These are phyloP conservation scores for Sinella curviseta DNA, from an alignment of 1,140 invertebrate genomes.

Conservation along the genomic window DNA sequence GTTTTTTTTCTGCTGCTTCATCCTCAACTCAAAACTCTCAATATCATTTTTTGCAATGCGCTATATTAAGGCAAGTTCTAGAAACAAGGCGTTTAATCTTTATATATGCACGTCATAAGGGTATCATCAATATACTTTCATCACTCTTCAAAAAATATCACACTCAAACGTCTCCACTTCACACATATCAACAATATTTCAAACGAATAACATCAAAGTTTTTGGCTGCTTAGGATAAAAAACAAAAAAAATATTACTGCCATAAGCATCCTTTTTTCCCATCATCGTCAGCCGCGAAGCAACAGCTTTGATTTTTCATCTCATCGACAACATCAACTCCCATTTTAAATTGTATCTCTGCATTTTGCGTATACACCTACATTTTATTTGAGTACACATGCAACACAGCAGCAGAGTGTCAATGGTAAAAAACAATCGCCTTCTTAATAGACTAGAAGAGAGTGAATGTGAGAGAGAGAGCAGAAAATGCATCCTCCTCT, in stretches of 20 bases:
- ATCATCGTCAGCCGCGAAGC: not conserved
- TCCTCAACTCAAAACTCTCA: no score
- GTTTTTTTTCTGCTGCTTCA: no score
- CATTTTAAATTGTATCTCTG: not conserved
- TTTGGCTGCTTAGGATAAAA: not conserved
- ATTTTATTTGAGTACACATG: not conserved
- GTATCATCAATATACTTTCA: not conserved
- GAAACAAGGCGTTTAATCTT: no score
- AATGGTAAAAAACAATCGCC: not conserved
- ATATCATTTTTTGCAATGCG: no score
- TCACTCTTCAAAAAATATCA: not conserved
- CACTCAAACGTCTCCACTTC: not conserved
- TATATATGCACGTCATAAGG: not conserved
- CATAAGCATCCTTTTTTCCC: not conserved
- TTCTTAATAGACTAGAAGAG: no score
- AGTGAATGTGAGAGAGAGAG: no score
- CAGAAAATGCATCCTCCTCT: no score
- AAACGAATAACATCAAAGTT: no score
- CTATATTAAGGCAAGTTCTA: no score
- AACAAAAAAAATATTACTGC: not conserved
- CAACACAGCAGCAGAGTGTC: not conserved
- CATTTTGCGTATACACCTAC: not conserved
- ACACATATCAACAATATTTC: not conserved
- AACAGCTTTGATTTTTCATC: not conserved
- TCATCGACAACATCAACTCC: not conserved